Evolutionary conservation across 2,888 invertebrate genomes (phyloP).

Genomic region (Sepioteuthis lessoniana): DNA sequence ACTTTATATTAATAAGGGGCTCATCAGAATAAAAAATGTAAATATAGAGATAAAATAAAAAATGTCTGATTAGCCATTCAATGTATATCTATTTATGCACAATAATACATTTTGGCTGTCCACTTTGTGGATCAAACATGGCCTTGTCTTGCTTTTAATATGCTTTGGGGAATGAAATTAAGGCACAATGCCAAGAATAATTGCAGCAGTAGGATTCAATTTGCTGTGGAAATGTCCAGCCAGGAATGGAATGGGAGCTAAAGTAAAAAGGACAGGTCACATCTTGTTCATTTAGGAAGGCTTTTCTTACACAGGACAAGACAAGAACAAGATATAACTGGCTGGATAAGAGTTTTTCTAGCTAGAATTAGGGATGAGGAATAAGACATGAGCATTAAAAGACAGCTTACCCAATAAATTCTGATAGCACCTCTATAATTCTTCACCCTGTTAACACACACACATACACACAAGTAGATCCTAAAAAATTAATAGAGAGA

Average conservation of each 20-base stretch:
- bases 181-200: neutral
- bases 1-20: too few relatives aligned
- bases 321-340: neutral
- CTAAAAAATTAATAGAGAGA: neutral
- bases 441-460: neutral
- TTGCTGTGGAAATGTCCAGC: slow-evolving; percentile 6
- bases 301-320: slow-evolving; percentile 16
- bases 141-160: neutral
- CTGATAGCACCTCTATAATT: neutral
- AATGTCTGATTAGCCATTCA: too few relatives aligned
- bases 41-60: too few relatives aligned
- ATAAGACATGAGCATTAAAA: neutral
- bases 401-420: neutral
- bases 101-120: neutral
- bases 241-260: neutral
- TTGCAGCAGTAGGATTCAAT: slow-evolving; percentile 21
- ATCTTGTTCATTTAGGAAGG: neutral
- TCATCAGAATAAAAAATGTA: too few relatives aligned
- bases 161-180: neutral
- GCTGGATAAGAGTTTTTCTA: neutral
- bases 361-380: neutral
- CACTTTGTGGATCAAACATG: neutral
- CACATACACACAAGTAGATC: neutral
- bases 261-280: neutral
- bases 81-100: too few relatives aligned